Base-by-base conservation (phyloP, 2,888 invertebrate species). In the Chromoteleia sp. region DNA sequence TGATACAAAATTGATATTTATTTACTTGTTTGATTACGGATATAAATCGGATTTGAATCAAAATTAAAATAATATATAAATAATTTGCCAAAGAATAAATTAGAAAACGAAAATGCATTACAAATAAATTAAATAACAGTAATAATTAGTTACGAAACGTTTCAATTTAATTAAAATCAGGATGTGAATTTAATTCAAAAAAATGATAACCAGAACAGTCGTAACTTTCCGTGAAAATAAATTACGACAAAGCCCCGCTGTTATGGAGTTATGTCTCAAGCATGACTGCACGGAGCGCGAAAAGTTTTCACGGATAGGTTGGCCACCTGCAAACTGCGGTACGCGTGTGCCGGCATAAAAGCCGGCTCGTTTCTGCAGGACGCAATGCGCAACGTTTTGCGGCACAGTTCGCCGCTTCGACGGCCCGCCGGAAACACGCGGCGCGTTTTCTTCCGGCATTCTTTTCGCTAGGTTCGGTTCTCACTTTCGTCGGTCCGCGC, bases 301-400 rank as follows among this genome's bases (percentile, higher is more conserved):
- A 48, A 76, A 76, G 68, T 76, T 75, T 58, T 39, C 36, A 48
- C 59, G 30, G 25, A 14, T 54, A 59, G 68, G 80, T 81, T 78
- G 83, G 71, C 83, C 80, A 82, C 81, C 80, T 84, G 82, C 82
- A 78, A 70, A 75, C 82, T 82, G 63, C 65, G 68, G 78, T 39
- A 59, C 70, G 67, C 68, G 76, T 68, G 59, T 68, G 21, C 58
- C 58, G 54, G 59, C 50, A 36, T 10, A 41, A 73, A 52, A 73
- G 68, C 43, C 70, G 59, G 76, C 76, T 79, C 36, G 41, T 54
- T 77, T 84, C 81, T 78, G 85, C 83, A 88, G 87, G 89, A 88
- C 90, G 90, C 90, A 90, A 88, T 90, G 90, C 90, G 90, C 89
- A 90, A 90, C 87, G 85, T 87, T 89, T 89, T 89, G 90, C 90